A percentile compares a stretch with the other conserved stretches of the same genome.
Conservation (phyloP, 2,113 vertebrate species). For the Tautogolabrus adspersus region DNA sequence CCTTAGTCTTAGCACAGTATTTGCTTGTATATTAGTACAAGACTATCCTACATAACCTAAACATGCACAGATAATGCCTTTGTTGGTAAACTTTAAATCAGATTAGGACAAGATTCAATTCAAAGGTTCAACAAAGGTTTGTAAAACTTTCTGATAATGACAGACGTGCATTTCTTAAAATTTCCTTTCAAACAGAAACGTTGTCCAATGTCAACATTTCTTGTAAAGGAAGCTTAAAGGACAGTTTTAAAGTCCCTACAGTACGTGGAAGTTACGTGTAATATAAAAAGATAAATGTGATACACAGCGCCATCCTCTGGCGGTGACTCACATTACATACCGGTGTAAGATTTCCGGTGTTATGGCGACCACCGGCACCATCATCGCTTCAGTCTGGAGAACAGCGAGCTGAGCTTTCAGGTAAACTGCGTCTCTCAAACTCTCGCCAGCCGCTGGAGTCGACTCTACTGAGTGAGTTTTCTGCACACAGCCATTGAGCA, state of each 20-base stretch:
- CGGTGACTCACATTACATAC: neutral
- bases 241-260: neutral
- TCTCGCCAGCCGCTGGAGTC: neutral
- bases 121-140: no score
- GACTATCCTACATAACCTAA: no score
- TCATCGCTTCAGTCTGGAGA: conserved; percentile 49
- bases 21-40: no score
- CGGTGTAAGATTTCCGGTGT: conserved; percentile 84
- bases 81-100: no score
- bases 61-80: no score
- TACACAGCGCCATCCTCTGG: conserved; percentile 61
- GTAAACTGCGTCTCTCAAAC: conserved; percentile 40
- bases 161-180: no score
- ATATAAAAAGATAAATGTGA: neutral
- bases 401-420: conserved; percentile 36
- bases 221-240: neutral
- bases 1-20: neutral
- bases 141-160: no score
- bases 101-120: no score
- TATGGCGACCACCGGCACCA: conserved; percentile 82
- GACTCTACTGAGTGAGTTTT: neutral
- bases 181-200: no score
- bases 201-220: no score
- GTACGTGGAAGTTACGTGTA: no score
- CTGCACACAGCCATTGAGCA: neutral